phyloP scores from a whole-genome alignment of 2,797 vertebrate species.

The Hemibagrus guttatus region DNA sequence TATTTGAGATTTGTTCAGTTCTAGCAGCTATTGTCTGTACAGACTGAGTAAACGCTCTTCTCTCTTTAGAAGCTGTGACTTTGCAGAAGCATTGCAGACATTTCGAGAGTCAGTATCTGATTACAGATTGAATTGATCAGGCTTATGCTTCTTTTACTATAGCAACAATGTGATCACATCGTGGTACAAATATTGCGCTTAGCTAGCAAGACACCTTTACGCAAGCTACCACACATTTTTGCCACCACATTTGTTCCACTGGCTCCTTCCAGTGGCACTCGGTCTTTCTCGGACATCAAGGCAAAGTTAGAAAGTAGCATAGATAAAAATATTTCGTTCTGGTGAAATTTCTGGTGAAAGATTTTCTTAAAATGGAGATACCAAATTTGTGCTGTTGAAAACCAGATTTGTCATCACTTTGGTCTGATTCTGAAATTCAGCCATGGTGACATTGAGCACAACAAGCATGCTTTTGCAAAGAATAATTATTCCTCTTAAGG shows the following conservation, averaged over 20 bases:
- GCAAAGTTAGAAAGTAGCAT: not conserved
- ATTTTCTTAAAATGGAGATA: not conserved
- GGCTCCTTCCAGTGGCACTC: not conserved
- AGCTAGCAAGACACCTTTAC: not conserved
- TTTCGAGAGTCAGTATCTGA: slow-evolving; percentile 12
- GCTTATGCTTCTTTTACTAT: not conserved
- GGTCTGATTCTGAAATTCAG: not conserved
- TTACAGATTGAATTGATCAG: slow-evolving; percentile 15
- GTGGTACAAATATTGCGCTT: not conserved
- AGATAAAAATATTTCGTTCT: not conserved
- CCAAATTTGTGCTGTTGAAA: not conserved
- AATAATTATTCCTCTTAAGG: not conserved
- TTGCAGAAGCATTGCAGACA: slow-evolving; percentile 4
- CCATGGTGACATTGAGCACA: not conserved
- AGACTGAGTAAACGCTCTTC: not conserved
- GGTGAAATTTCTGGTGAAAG: not conserved
- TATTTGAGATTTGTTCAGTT: not conserved
- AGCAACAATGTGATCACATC: not conserved
- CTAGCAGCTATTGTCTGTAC: not conserved
- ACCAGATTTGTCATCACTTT: not conserved
- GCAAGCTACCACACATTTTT: not conserved
- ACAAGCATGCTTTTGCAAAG: not conserved
- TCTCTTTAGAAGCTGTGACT: not conserved
- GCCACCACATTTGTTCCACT: not conserved
- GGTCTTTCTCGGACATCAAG: not conserved